Base-by-base conservation (phyloP, 2,113 vertebrate species). In the Chionomys nivalis region DNA sequence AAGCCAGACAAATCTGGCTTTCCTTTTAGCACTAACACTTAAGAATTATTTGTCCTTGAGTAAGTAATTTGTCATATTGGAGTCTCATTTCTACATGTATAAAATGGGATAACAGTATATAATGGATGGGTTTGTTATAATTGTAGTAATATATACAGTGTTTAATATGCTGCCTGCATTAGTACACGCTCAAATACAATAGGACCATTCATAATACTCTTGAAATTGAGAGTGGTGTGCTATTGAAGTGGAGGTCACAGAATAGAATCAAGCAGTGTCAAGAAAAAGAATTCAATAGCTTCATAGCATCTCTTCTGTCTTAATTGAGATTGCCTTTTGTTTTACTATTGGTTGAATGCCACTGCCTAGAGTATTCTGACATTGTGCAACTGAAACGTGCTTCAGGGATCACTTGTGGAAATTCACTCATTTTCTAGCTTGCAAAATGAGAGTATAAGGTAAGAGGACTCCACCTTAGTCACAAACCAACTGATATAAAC, bases 331-430 rank as follows among this genome's bases (percentile, higher is more conserved):
- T 13, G 42, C 76, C 82, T 66, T 95, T 94, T 49, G 0, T 10
- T 94, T 83, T 91, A 70, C 21, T 93, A 3, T 94, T 92, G 42
- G 13, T 13, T 92, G 58, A 76, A 94, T 81, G 14, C 5, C 49
- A 72, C 16, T 81, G 14, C 39, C 23, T 89, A 44, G 49, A 75
- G 47, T 96, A 89, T 94, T 14, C 21, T 96, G 47, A 91, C 96
- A 89, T 36, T 89, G 5, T 91, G n/a, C 17, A 95, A 19, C 10
- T 92, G 13, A 96, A 91, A 93, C 33, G 13, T 7, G 21, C 1
- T 82, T 86, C 88, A 82, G 28, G 70, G 5, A 77, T 97, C 14
- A 73, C 19, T 95, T 86, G 4, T 76, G 77, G 24, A 89, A 94
- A 88, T 5, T 14, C 7, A 76, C 6, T 95, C 1, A 79, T 61